A percentile compares a stretch with the other conserved stretches of the same genome.
Conservation (phyloP, 2,888 invertebrate genomes). For the Neoitamus cyanurus region DNA sequence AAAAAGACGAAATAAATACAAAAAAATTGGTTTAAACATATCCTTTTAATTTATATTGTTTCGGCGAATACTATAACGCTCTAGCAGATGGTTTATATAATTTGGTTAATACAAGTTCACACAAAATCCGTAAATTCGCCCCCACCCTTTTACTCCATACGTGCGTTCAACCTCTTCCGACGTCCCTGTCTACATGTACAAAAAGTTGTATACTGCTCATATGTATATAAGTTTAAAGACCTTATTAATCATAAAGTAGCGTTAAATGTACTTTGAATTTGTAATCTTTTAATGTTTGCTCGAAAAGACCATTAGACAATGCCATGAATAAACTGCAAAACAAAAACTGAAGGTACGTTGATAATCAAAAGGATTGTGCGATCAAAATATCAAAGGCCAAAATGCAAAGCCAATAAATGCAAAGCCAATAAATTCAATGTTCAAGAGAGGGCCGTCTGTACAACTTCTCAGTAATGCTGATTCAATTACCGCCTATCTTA, state of each 20-base stretch:
- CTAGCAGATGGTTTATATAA: too few species aligned
- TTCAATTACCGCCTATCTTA: background rate
- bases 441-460: background rate
- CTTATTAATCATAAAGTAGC: background rate
- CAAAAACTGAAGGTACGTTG: background rate
- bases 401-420: background rate
- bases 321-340: background rate
- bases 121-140: too few species aligned
- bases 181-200: too few species aligned
- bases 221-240: too few species aligned
- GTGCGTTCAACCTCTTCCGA: too few species aligned
- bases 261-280: background rate
- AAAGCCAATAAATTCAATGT: background rate
- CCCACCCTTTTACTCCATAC: too few species aligned
- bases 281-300: background rate
- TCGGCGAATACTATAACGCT: too few species aligned
- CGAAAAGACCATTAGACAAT: background rate
- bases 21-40: too few species aligned
- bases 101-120: too few species aligned
- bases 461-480: background rate
- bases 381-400: background rate
- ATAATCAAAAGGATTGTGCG: background rate
- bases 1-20: too few species aligned
- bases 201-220: too few species aligned
- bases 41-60: too few species aligned